These are phyloP conservation scores for Synaphobranchus kaupii DNA, from an alignment of 2,797 vertebrate species.

Conservation along the genomic window DNA sequence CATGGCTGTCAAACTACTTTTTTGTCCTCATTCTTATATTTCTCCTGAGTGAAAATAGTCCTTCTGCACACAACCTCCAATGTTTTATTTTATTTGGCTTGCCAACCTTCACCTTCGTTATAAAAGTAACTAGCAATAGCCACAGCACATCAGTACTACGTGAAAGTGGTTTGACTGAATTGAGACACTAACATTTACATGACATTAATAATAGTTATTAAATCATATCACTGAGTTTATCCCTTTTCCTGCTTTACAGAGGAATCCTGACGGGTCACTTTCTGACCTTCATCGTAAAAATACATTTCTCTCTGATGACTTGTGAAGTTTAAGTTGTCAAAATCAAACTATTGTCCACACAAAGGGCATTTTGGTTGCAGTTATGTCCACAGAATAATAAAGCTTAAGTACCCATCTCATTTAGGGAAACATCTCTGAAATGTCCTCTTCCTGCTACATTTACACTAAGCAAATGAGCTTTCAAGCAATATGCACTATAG, in stretches of 20 bases:
- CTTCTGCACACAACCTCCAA: neutral
- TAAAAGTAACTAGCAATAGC: neutral
- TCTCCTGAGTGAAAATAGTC: neutral
- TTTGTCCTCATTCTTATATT: neutral
- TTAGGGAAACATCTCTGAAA: neutral
- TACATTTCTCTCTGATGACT: neutral
- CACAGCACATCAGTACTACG: neutral
- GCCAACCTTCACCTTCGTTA: no score
- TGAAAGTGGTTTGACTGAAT: neutral
- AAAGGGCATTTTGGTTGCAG: neutral
- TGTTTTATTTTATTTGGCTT: neutral
- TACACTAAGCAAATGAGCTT: neutral
- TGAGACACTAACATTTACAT: neutral
- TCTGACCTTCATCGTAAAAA: neutral
- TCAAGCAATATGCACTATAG: neutral
- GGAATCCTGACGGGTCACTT: neutral
- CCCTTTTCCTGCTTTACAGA: neutral
- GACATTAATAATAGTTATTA: neutral
- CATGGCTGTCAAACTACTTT: constrained; percentile 54
- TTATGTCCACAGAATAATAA: constrained; percentile 18
- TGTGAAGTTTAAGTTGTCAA: neutral
- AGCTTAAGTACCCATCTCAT: neutral
- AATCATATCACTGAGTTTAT: neutral
- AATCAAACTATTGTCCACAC: constrained; percentile 13
- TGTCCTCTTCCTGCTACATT: neutral